Evolutionary conservation across 2,888 invertebrate genomes (phyloP), one percentile per base, ranked within the genome.

Genomic region (Dicranocentrus wangi): DNA sequence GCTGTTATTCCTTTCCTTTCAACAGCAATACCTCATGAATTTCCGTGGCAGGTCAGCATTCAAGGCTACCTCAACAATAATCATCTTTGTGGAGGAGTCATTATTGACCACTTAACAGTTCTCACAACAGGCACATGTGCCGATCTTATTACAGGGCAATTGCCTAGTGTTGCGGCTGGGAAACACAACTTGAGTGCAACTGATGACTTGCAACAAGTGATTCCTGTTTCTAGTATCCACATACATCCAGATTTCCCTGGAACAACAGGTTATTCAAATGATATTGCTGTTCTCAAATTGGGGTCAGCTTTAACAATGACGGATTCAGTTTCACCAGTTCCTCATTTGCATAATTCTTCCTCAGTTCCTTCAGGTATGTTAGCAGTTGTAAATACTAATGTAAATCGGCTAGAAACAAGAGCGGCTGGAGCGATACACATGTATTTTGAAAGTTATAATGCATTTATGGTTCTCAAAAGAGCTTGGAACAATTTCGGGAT

Each of bases 221-320:
- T 53, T 21, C 39, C 21, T 1, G 43, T 75, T 42, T 10, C 55
- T 0, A 75, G 63, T 27, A 66, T 27, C 10, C 70, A 75, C 17
- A 21, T 69, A 43, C 81, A 81, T 65, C 81, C 81, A 3, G 53
- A 43, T 15, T 83, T 65, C 72, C 66, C 80, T 27, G 77, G 63
- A 19, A 27, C 21, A 1, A 63, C 51, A 19, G 81, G 73, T 17
- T 60, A 65, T 28, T 77, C 77, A 15, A 81, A 81, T 73, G 81
- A 83, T 42, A 81, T 83, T 60, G 81, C 81, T 3, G 43, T 83
- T 15, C 25, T 83, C 2, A 77, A 76, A 51, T 21, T 73, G 1
- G 68, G 42, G 17, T 17, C 73, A 23, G 58, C 63, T 15, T 73
- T 78, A 17, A 23, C 10, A 0, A 43, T 17, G 32, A 79, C 68